Base-by-base conservation (phyloP, 2,888 invertebrate species). In the Caenorhabditis doughertyi region DNA sequence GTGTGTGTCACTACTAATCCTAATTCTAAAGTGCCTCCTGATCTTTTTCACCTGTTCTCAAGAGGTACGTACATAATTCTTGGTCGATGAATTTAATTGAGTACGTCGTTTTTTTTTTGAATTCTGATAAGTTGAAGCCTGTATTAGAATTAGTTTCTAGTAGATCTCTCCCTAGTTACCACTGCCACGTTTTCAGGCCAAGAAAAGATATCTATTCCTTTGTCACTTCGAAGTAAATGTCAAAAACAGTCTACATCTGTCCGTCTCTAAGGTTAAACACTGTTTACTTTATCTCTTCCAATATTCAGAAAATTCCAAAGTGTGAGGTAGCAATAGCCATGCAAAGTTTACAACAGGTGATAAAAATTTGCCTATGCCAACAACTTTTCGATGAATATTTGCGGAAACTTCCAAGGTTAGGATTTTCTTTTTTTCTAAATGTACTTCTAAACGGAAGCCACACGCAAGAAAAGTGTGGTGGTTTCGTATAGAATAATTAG, bases 301-400 rank as follows among this genome's bases (percentile, higher is more conserved):
- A 42, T 39, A 21, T 23, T 39, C 39, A 13, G 7, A 39, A 13
- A 39, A 39, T 39, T 16, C 9, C 16, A 39, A 39, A 13, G 3
- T 39, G 58, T n/a, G 2, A 21, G 58, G 49, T 58, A 71, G 47
- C 58, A 16, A 13, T 21, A 51, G 25, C 9, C 0, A 23, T 42
- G 4, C 25, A 72, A 42, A 13, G 23, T 65, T 74, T 74, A 68
- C 77, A 60, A 42, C 77, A 77, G 77, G 77, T 77, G 77, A 77
- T 77, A 77, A 68, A 73, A 77, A 77, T 77, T 77, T 44, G 77
- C 77, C 68, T 77, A 77, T 62, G 77, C 77, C 68, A 68, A 77
- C 68, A 77, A 53, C 21, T 39, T 27, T 3, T 47, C 21, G n/a
- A n/a, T 13, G 18, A 47, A 25, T 73, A 62, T 64, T 73, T 73